Percentiles rank a stretch among this genome's conserved stretches.
Evolutionary conservation across 2,797 vertebrate species (phyloP).

Genomic region (Myripristis jacobus): DNA sequence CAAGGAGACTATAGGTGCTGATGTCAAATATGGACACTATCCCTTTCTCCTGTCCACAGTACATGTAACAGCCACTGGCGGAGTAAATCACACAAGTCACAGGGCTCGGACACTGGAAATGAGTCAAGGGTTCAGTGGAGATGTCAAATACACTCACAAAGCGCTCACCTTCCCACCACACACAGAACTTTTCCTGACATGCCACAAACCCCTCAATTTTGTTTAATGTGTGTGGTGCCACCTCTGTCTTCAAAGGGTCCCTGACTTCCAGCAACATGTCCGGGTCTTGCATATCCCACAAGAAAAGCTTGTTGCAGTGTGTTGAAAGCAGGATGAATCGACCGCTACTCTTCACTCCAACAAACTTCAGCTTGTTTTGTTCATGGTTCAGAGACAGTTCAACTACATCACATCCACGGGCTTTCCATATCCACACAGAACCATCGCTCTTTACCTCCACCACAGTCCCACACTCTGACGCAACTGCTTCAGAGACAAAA

Average conservation of each 20-base stretch:
- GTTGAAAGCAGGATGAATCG: conserved; percentile 77
- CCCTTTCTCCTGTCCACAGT: conserved; percentile 81
- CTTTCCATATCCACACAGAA: conserved; percentile 78
- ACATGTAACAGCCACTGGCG: conserved; percentile 57
- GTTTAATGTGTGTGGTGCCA: background rate
- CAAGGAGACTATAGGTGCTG: conserved; percentile 43
- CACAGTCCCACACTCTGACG: conserved; percentile 53
- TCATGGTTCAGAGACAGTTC: conserved; percentile 60
- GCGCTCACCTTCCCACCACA: conserved; percentile 74
- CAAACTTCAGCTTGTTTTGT: conserved; percentile 66
- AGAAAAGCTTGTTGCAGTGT: conserved; percentile 68
- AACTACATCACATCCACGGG: conserved; percentile 36
- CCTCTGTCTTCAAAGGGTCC: conserved; percentile 33
- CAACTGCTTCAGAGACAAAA: conserved; percentile 49
- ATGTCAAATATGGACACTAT: conserved; percentile 77
- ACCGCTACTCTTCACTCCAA: conserved; percentile 68
- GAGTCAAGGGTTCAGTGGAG: conserved; percentile 36
- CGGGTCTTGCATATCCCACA: conserved; percentile 71
- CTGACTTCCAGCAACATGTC: conserved; percentile 69
- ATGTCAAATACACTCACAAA: conserved; percentile 71
- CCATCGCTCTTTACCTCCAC: conserved; percentile 66
- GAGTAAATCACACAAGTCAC: conserved; percentile 79
- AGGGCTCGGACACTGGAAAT: conserved; percentile 70
- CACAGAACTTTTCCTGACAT: conserved; percentile 54
- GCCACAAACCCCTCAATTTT: conserved; percentile 66